Conservation (phyloP, 2,113 vertebrate species). For the Nothobranchius furzeri region DNA sequence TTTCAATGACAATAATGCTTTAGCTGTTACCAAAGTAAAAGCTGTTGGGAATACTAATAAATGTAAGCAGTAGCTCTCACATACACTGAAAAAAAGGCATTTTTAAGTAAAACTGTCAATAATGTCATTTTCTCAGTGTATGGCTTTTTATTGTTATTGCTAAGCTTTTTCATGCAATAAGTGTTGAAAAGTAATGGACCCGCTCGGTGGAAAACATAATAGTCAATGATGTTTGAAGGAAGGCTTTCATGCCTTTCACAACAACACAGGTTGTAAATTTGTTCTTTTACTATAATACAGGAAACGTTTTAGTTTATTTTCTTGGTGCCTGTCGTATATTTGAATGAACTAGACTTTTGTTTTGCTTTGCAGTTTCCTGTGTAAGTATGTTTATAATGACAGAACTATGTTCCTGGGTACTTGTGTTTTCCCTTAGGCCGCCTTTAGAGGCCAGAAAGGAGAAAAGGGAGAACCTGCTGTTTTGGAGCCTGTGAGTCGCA, state of each 20-base stretch:
- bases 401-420: slow-evolving; percentile 78
- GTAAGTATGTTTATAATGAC: slow-evolving; percentile 66
- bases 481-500: slow-evolving; percentile 87
- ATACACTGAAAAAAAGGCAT: slow-evolving; percentile 44
- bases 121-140: slow-evolving; percentile 43
- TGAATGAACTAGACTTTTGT: too few relatives aligned
- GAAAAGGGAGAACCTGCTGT: slow-evolving; percentile 91
- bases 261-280: not conserved
- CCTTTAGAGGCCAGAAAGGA: slow-evolving; percentile 85
- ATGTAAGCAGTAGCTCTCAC: not conserved
- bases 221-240: slow-evolving; percentile 16
- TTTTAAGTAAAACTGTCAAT: slow-evolving; percentile 23
- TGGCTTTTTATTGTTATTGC: slow-evolving; percentile 28
- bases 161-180: slow-evolving; percentile 17
- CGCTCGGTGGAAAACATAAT: slow-evolving; percentile 17
- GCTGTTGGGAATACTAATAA: slow-evolving; percentile 20
- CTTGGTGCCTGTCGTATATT: not conserved
- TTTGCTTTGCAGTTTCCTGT: not conserved
- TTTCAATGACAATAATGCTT: not conserved
- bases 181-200: not conserved
- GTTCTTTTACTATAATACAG: too few relatives aligned
- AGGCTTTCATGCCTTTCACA: not conserved
- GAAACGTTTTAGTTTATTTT: not conserved
- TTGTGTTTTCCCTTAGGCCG: slow-evolving; percentile 87
- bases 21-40: slow-evolving; percentile 1